Evolutionary conservation across 2,888 invertebrate species (phyloP), one percentile per base, ranked within the genome.

Genomic region (Scaptomyza reducta): DNA sequence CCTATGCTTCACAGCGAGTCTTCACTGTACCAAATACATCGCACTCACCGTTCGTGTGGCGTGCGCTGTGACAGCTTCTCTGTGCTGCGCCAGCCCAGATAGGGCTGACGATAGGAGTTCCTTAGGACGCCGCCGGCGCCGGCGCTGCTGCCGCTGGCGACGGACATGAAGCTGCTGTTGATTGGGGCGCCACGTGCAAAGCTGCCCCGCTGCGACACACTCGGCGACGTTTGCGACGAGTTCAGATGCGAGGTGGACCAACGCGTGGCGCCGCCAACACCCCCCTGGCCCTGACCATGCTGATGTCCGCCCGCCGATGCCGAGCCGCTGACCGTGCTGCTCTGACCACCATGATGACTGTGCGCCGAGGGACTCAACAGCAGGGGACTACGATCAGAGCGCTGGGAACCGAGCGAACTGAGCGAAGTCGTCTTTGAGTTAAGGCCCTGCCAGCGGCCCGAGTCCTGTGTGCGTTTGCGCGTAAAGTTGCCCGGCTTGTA

Each of bases 81-180:
- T 91, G 97, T 96, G 90, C 95, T 95, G 81, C 97, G 93, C 97
- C 97, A 97, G 53, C 97, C 97, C 69, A 97, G 93, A 92, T 97
- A 97, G 1, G 97, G 97, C 90, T 96, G 96, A 40, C 97, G 94
- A 79, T 96, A 96, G 90, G 96, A 96, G 70, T 89, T 91, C 53
- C 92, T 84, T 49, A 91, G 81, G 22, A 87, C 86, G 11, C 86
- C 67, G 70, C 95, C 93, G 11, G 73, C 47, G 3, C 74, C 70
- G 29, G 69, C 62, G 75, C 95, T 94, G 61, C 93, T 93, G 76
- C 95, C 95, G 57, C 93, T 93, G 74, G 95, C 95, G 47, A 93
- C 93, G 63, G 95, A 94, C 57, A 93, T 93, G 74, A 92, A 91
- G 82, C 92, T 91, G 51, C 91, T 90, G 69, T 91, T 92, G 14